These are phyloP conservation scores for Lobophora halterata DNA, from an alignment of 2,888 invertebrate genomes.

Conservation along the genomic window DNA sequence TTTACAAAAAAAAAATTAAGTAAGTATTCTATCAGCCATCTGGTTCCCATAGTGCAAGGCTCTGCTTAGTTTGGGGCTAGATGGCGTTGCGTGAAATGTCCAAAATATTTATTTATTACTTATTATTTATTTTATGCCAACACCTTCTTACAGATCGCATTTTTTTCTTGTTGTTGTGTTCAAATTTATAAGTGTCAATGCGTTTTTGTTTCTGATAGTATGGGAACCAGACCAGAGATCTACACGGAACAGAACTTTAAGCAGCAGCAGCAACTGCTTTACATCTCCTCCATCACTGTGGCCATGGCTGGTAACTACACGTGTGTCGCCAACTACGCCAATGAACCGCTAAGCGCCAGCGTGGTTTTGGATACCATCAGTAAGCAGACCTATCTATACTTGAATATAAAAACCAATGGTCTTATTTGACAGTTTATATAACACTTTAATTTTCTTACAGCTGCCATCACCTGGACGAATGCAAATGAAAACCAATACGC, in stretches of 20 bases:
- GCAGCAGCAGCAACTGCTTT: constrained; percentile 84
- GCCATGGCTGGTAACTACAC: constrained; percentile 91
- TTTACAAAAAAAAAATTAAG: too few relatives aligned
- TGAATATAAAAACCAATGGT: background rate
- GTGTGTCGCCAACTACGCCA: constrained; percentile 90
- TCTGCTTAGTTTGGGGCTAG: too few relatives aligned
- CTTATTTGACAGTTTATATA: background rate
- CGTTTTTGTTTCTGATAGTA: constrained; percentile 38
- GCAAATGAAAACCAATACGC: constrained; percentile 92
- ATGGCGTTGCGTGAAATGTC: too few relatives aligned
- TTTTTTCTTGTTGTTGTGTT: too few relatives aligned
- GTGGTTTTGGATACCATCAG: constrained; percentile 86
- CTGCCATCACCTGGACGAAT: constrained; percentile 92
- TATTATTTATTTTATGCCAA: too few relatives aligned
- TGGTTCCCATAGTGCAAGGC: too few relatives aligned
- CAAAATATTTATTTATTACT: too few relatives aligned
- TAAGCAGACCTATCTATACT: constrained; percentile 37
- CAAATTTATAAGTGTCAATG: background rate
- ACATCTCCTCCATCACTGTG: constrained; percentile 87
- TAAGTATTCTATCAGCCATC: too few relatives aligned
- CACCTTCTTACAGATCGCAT: too few relatives aligned
- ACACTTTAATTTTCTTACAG: constrained; percentile 66
- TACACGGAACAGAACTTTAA: constrained; percentile 84
- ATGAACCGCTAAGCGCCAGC: constrained; percentile 82
- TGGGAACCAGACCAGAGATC: constrained; percentile 80